A percentile compares a stretch with the other conserved stretches of the same genome.
Evolutionary conservation across 2,797 vertebrate species (phyloP).

Genomic region (Sebastolobus altivelis): DNA sequence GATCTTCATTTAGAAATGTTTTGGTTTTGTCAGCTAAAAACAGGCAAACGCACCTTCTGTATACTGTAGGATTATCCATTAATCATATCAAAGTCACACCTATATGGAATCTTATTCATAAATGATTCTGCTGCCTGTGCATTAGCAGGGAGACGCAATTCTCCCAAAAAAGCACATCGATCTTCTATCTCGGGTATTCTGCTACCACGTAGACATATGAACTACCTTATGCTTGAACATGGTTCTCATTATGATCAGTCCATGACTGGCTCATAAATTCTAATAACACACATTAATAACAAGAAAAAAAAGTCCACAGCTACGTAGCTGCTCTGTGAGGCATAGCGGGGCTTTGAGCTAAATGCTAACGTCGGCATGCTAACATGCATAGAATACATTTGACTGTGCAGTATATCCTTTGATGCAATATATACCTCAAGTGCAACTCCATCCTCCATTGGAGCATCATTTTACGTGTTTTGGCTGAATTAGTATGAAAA

Average conservation of each 20-base stretch:
- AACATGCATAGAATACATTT: too few species aligned
- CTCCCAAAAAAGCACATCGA: slow-evolving; percentile 37
- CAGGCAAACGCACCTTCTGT: slow-evolving; percentile 20
- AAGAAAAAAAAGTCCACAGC: background rate
- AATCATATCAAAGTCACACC: slow-evolving; percentile 42
- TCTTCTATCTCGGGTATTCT: slow-evolving; percentile 16
- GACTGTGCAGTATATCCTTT: too few species aligned
- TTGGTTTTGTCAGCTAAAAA: slow-evolving; percentile 23
- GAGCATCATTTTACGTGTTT: too few species aligned
- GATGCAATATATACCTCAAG: too few species aligned
- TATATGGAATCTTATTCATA: slow-evolving; percentile 5
- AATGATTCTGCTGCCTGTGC: slow-evolving; percentile 28
- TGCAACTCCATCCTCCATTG: too few species aligned
- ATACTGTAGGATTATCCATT: slow-evolving; percentile 10
- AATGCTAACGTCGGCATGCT: too few species aligned
- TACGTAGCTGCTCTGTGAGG: background rate
- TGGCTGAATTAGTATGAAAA: too few species aligned
- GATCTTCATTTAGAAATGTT: slow-evolving; percentile 46
- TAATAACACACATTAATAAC: slow-evolving; percentile 24
- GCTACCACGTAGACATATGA: slow-evolving; percentile 11
- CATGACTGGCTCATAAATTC: slow-evolving; percentile 2
- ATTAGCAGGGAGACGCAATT: slow-evolving; percentile 8
- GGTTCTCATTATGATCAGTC: slow-evolving; percentile 9
- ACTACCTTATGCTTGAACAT: slow-evolving; percentile 8
- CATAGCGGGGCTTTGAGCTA: too few species aligned